These are phyloP conservation scores for Andrena praecox DNA, from an alignment of 2,888 invertebrate species.

Conservation along the genomic window DNA sequence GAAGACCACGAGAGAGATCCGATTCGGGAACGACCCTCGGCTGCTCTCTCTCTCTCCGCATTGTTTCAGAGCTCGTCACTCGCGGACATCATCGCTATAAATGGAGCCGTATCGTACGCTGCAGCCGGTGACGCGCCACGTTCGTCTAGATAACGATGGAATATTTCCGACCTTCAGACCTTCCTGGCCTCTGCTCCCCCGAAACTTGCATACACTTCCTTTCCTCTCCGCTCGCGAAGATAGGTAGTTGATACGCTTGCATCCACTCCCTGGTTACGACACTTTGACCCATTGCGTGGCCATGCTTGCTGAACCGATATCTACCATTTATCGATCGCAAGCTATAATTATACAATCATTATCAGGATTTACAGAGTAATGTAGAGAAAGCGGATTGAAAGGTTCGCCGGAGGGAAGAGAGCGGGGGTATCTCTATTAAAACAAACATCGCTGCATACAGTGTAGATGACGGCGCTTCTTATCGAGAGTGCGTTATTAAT, in stretches of 20 bases:
- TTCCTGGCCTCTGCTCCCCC: constrained; percentile 3
- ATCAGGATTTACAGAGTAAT: not conserved
- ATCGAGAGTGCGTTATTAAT: too few relatives aligned
- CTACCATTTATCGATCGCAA: constrained; percentile 5
- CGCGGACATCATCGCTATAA: constrained; percentile 61
- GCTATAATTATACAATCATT: constrained; percentile 8
- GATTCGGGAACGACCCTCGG: not conserved
- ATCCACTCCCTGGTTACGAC: not conserved
- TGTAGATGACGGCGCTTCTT: too few relatives aligned
- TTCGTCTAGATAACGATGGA: constrained; percentile 49
- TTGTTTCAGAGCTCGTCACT: constrained; percentile 42
- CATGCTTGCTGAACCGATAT: not conserved
- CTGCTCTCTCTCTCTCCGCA: constrained; percentile 2
- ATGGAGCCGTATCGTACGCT: constrained; percentile 32
- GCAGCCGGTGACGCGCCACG: constrained; percentile 49
- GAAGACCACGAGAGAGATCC: not conserved
- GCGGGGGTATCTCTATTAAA: not conserved
- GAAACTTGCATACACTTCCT: not conserved
- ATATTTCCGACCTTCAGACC: constrained; percentile 58
- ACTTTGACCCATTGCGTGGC: constrained; percentile 13
- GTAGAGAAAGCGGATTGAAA: not conserved
- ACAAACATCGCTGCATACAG: too few relatives aligned
- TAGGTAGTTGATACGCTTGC: not conserved
- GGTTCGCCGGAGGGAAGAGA: not conserved
- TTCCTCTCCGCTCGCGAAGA: not conserved